A percentile compares a stretch with the other conserved stretches of the same genome.
Conservation (phyloP, 2,113 vertebrate species). For the Xiphophorus maculatus region DNA sequence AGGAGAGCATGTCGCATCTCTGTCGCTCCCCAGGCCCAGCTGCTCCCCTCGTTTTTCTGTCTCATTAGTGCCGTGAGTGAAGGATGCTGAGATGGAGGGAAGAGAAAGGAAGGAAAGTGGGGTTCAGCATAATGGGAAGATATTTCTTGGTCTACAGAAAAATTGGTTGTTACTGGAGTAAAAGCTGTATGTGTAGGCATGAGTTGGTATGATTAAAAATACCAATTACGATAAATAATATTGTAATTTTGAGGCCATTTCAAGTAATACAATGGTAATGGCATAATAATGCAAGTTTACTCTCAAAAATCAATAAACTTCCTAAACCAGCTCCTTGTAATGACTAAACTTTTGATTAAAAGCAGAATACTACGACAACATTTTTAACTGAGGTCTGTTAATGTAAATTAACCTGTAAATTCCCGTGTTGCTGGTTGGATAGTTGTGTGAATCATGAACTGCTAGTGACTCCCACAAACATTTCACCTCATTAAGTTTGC, state of each 20-base stretch:
- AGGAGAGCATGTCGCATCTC: conserved; percentile 47
- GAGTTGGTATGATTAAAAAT: not conserved
- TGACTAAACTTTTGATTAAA: too few species aligned
- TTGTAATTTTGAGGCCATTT: too few species aligned
- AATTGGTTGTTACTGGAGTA: conserved; percentile 40
- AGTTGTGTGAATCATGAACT: conserved; percentile 1
- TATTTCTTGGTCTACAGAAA: conserved; percentile 54
- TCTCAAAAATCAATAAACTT: too few species aligned
- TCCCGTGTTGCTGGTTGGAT: not conserved
- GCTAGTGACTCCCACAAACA: not conserved
- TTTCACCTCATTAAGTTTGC: not conserved
- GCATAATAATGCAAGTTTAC: too few species aligned
- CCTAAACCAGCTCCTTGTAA: too few species aligned
- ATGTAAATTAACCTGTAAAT: not conserved
- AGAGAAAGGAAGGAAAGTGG: not conserved
- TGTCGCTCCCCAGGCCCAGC: conserved; percentile 69
- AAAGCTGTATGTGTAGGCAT: conserved; percentile 7
- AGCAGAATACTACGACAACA: too few species aligned
- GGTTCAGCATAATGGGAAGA: conserved; percentile 45
- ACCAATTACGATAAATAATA: not conserved
- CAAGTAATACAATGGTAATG: too few species aligned
- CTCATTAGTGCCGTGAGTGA: conserved; percentile 71
- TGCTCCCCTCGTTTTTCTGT: conserved; percentile 66
- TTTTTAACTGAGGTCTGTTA: too few species aligned
- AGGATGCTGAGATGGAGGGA: conserved; percentile 41